Conservation (phyloP, 2,888 invertebrate species). For the Cacoxenus indagator region DNA sequence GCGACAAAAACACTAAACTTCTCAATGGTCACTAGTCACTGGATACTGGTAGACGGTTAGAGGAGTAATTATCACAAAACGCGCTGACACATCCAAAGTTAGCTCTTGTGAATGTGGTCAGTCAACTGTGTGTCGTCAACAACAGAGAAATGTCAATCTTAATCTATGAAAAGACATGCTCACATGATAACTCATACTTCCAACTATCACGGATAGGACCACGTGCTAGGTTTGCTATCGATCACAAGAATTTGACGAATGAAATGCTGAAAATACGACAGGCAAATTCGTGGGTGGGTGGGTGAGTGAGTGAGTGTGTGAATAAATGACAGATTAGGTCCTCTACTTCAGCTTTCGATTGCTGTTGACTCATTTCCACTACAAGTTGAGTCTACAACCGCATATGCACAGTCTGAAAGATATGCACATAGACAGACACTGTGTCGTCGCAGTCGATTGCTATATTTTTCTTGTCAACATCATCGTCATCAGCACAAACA, state of each 20-base stretch:
- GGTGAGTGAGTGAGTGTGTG: neutral
- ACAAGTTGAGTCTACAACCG: neutral
- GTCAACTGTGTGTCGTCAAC: neutral
- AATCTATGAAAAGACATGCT: neutral
- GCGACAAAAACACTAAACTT: too few relatives aligned
- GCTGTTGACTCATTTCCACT: neutral
- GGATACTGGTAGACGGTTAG: neutral
- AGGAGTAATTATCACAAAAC: neutral
- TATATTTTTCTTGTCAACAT: neutral
- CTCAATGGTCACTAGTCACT: neutral
- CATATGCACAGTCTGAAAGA: neutral
- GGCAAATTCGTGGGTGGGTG: neutral
- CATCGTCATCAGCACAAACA: neutral
- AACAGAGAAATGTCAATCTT: slow-evolving; percentile 4
- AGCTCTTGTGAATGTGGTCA: slow-evolving; percentile 4
- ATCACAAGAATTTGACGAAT: neutral
- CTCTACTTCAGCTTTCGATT: too few relatives aligned
- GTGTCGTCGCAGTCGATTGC: neutral
- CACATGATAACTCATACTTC: too few relatives aligned
- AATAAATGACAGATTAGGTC: neutral
- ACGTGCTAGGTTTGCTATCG: neutral
- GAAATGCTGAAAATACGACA: neutral
- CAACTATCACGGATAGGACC: too few relatives aligned
- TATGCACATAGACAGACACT: neutral
- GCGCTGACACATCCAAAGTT: neutral